Evolutionary conservation across 2,888 invertebrate genomes (phyloP).

Genomic region (Cheilosia vulpina): DNA sequence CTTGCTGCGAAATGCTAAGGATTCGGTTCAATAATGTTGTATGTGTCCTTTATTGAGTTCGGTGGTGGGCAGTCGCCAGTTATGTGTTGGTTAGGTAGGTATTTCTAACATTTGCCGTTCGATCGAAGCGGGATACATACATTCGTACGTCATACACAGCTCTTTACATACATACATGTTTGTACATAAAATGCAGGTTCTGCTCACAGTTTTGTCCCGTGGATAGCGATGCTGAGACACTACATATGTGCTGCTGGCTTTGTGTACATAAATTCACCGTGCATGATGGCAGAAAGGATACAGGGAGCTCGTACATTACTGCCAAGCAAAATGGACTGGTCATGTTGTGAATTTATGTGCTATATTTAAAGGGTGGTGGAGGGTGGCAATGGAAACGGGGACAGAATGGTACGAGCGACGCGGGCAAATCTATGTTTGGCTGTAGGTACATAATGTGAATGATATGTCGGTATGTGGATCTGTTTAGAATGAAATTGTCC

Average conservation of each 20-base stretch:
- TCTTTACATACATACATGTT: conserved; percentile 20
- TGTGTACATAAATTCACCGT: conserved; percentile 65
- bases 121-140: conserved; percentile 34
- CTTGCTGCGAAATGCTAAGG: conserved; percentile 62
- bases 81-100: conserved; percentile 73
- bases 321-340: conserved; percentile 70
- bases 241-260: conserved; percentile 28
- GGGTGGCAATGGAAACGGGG: conserved; percentile 44
- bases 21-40: conserved; percentile 75
- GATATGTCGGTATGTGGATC: too few relatives aligned
- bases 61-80: conserved; percentile 74
- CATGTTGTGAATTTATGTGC: conserved; percentile 70
- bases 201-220: conserved; percentile 33
- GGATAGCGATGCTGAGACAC: conserved; percentile 45
- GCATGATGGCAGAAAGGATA: conserved; percentile 67
- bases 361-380: conserved; percentile 49
- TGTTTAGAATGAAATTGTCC: too few relatives aligned
- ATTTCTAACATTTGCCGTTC: conserved; percentile 19
- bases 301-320: conserved; percentile 47
- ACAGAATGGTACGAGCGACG: conserved; percentile 4
- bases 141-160: conserved; percentile 1
- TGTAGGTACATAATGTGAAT: conserved; percentile 37
- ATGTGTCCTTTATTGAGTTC: conserved; percentile 75
- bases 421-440: too few relatives aligned
- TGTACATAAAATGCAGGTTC: conserved; percentile 36